These are phyloP conservation scores for Litoditis marina DNA, from an alignment of 2,888 invertebrate species.

Conservation along the genomic window DNA sequence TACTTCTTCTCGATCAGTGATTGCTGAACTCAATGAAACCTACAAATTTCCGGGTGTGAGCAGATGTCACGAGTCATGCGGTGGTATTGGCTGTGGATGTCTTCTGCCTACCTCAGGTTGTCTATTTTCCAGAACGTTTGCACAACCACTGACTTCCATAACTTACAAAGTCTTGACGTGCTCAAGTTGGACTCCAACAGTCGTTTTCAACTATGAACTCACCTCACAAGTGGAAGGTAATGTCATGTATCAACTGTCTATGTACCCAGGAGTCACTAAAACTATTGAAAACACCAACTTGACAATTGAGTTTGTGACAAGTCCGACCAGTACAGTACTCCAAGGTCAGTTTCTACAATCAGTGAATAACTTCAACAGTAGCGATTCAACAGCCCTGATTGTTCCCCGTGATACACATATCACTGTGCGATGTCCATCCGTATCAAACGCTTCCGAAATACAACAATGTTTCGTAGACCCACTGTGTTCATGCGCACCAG, in stretches of 20 bases:
- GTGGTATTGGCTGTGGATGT: neutral
- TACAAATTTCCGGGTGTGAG: neutral
- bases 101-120: neutral
- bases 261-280: neutral
- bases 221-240: neutral
- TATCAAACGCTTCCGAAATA: neutral
- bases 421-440: neutral
- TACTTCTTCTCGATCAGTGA: neutral
- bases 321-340: neutral
- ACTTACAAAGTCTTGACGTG: neutral
- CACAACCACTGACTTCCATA: neutral
- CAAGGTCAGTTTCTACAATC: neutral
- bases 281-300: neutral
- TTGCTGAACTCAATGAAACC: neutral
- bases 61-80: neutral
- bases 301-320: neutral
- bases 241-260: neutral
- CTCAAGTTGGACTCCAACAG: neutral
- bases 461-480: neutral
- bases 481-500: neutral
- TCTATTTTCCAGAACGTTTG: neutral
- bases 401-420: neutral
- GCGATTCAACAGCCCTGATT: neutral
- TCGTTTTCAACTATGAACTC: neutral
- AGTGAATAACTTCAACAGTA: neutral